phyloP scores from a whole-genome alignment of 2,113 vertebrate species.

The Prinia subflava region DNA sequence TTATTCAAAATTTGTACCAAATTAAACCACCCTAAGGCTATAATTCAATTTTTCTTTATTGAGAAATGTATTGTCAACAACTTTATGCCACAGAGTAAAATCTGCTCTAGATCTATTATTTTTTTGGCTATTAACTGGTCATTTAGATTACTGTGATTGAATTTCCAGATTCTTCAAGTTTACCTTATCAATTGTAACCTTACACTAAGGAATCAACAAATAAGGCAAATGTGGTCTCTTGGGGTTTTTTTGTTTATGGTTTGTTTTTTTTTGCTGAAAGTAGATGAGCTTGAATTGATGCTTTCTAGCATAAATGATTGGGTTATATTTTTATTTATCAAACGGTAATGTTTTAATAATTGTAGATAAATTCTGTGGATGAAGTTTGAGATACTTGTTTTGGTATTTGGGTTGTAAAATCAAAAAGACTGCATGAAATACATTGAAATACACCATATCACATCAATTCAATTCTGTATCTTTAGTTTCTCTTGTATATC shows the following conservation, averaged over 20 bases:
- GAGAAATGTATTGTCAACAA: constrained; percentile 71
- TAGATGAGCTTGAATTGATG: not conserved
- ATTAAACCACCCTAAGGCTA: constrained; percentile 75
- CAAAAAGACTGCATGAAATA: not conserved
- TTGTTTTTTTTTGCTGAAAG: not conserved
- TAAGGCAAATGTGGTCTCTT: not conserved
- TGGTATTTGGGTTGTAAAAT: not conserved
- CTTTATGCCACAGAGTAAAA: constrained; percentile 63
- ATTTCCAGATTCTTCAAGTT: constrained; percentile 26
- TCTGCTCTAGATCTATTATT: constrained; percentile 21
- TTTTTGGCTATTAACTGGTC: constrained; percentile 50
- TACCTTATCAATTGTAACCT: not conserved
- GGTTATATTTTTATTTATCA: not conserved
- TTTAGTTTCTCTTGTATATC: not conserved
- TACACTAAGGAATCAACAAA: not conserved
- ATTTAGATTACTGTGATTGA: constrained; percentile 32
- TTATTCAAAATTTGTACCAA: constrained; percentile 81
- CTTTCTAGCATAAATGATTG: not conserved
- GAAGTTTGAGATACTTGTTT: not conserved
- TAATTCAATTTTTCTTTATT: constrained; percentile 77
- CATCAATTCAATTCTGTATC: not conserved
- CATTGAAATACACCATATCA: not conserved
- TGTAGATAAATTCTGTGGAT: not conserved
- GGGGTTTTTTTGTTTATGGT: fast-evolving
- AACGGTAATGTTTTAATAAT: not conserved